These are phyloP conservation scores for Listrodromus nycthemerus DNA, from an alignment of 2,888 invertebrate genomes.

Conservation along the genomic window DNA sequence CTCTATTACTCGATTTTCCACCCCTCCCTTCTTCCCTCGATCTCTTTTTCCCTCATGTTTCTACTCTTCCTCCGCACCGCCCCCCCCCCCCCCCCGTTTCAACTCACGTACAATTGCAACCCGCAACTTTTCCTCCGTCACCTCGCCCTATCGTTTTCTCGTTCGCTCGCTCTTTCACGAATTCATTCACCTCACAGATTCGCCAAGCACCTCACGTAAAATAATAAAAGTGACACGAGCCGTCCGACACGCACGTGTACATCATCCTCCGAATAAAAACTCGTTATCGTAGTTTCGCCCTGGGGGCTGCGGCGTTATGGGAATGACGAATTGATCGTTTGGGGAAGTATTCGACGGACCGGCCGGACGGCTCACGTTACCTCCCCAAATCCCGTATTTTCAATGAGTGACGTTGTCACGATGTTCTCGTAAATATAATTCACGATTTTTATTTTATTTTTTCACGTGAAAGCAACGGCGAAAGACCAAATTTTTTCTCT, in stretches of 20 bases:
- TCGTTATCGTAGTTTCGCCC: constrained; percentile 64
- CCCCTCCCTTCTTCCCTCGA: constrained; percentile 11
- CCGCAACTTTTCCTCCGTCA: constrained; percentile 13
- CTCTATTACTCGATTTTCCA: constrained; percentile 61
- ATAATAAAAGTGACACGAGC: constrained; percentile 75
- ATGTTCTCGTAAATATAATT: constrained; percentile 53
- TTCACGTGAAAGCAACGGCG: no score
- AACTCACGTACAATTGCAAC: constrained; percentile 57
- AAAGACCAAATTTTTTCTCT: no score
- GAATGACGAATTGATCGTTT: constrained; percentile 63
- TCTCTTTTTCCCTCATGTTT: constrained; percentile 34
- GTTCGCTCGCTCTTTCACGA: constrained; percentile 43
- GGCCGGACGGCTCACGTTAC: constrained; percentile 14
- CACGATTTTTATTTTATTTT: not conserved
- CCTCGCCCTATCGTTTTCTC: constrained; percentile 39
- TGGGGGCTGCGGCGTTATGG: constrained; percentile 29
- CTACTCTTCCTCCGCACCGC: constrained; percentile 19
- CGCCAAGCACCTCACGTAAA: constrained; percentile 66
- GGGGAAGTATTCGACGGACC: constrained; percentile 21
- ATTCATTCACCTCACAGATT: constrained; percentile 52
- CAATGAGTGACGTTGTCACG: constrained; percentile 35
- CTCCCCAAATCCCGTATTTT: constrained; percentile 36
- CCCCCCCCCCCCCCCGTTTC: constrained; percentile 28
- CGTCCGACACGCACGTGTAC: constrained; percentile 72
- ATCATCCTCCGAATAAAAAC: constrained; percentile 73